Evolutionary conservation across 2,888 invertebrate species (phyloP).

Genomic region (Lymantria dispar): DNA sequence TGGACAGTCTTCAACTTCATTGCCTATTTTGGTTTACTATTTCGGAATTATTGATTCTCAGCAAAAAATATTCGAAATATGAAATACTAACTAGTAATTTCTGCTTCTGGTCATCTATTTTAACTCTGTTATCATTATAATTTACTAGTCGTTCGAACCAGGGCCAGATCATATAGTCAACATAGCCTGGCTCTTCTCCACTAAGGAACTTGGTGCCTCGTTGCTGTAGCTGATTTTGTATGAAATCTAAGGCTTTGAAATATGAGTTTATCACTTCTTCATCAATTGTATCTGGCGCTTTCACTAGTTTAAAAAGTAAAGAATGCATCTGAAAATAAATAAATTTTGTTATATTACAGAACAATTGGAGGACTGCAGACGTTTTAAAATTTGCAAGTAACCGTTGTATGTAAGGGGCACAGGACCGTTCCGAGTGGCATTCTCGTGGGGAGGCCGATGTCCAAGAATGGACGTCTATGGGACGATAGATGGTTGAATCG

Average conservation of each 20-base stretch:
- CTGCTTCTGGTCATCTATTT: conserved; percentile 74
- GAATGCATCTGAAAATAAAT: conserved; percentile 44
- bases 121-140: conserved; percentile 66
- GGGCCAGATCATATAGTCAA: conserved; percentile 94
- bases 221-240: conserved; percentile 84
- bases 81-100: conserved; percentile 61
- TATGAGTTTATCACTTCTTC: conserved; percentile 45
- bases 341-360: no score
- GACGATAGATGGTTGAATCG: no score
- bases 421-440: no score
- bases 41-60: no score
- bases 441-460: no score
- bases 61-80: no score
- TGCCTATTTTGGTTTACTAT: no score
- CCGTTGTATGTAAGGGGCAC: no score
- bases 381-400: no score
- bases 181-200: conserved; percentile 87
- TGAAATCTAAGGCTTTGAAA: conserved; percentile 75
- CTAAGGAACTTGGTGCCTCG: conserved; percentile 84
- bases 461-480: no score
- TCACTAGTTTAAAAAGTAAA: conserved; percentile 46
- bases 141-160: conserved; percentile 86
- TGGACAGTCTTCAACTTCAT: no score
- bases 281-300: conserved; percentile 45
- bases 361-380: no score